phyloP scores from a whole-genome alignment of 1,140 invertebrate genomes.

The Apis mellifera region Amel_HAv3.1 CM009942.2:8765501-8766000 shows the following conservation, averaged over 20 bases:
- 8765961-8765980: background rate
- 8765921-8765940: background rate
- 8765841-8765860: slow-evolving; percentile 5
- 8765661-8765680: slow-evolving; percentile 33
- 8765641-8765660: slow-evolving; percentile 2
- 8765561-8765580: too few species aligned
- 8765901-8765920: slow-evolving; percentile 17
- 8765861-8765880: background rate
- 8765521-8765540: too few species aligned
- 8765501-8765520: too few species aligned
- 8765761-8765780: slow-evolving; percentile 37
- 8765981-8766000: background rate
- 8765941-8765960: too few species aligned
- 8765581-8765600: background rate
- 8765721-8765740: background rate
- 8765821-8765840: slow-evolving; percentile 30
- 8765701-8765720: slow-evolving; percentile 23
- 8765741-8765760: too few species aligned
- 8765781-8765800: background rate
- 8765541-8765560: too few species aligned
- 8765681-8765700: background rate
- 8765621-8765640: background rate
- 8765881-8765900: background rate
- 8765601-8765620: background rate
- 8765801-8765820: slow-evolving; percentile 16